phyloP scores from a whole-genome alignment of 2,113 vertebrate genomes.

The Gallinago jamesoni region DNA sequence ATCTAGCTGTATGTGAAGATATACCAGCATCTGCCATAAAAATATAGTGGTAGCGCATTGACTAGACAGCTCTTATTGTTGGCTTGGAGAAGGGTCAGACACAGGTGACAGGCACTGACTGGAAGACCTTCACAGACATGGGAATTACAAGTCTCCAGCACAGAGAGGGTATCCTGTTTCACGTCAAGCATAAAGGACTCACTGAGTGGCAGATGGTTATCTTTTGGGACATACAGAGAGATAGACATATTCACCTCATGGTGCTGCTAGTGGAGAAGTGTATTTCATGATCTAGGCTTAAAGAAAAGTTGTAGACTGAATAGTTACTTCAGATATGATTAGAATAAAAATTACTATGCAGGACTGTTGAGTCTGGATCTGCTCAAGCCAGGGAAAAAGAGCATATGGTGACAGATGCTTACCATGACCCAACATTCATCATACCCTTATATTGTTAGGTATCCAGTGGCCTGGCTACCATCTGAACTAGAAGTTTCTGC shows the following conservation, averaged over 20 bases:
- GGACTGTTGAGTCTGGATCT: not conserved
- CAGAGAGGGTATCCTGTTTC: not conserved
- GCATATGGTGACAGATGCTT: not conserved
- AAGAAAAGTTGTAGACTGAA: not conserved
- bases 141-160: not conserved
- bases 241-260: not conserved
- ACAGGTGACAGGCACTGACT: rapidly evolving
- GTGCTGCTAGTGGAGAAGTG: not conserved
- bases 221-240: not conserved
- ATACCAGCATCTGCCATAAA: not conserved
- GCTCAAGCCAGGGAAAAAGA: not conserved
- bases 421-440: not conserved
- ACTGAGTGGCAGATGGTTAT: not conserved
- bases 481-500: not conserved
- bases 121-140: not conserved
- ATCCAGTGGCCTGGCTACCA: not conserved
- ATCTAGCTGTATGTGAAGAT: not conserved
- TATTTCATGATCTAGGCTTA: not conserved
- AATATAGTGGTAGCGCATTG: not conserved
- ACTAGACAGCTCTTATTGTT: not conserved
- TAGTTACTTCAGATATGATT: not conserved
- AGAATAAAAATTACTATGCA: not conserved
- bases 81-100: not conserved
- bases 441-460: not conserved
- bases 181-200: not conserved